phyloP scores from a whole-genome alignment of 2,797 vertebrate species.

The Eupleurogrammus muticus region DNA sequence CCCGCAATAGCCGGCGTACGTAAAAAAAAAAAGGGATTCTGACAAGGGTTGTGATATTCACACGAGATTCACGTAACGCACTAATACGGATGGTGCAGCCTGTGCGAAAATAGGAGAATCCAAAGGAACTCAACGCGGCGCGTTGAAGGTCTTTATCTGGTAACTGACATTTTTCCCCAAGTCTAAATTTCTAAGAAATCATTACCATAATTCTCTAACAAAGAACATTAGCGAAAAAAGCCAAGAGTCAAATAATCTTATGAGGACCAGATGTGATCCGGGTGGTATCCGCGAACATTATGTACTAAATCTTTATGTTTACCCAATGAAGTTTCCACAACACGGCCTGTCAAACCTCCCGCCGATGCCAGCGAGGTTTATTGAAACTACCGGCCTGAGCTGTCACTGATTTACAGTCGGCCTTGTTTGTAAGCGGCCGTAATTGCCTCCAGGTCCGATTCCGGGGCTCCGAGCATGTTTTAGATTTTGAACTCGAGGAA shows the following conservation, averaged over 20 bases:
- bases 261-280: conserved; percentile 76
- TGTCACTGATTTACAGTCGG: conserved; percentile 29
- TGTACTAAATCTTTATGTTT: conserved; percentile 66
- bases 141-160: conserved; percentile 69
- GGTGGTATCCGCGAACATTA: conserved; percentile 58
- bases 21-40: neutral
- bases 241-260: conserved; percentile 70
- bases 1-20: neutral
- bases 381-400: conserved; percentile 42
- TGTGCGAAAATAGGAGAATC: conserved; percentile 33
- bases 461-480: conserved; percentile 21
- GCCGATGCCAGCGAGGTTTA: conserved; percentile 46
- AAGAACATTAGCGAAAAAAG: conserved; percentile 63
- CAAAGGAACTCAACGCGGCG: conserved; percentile 45
- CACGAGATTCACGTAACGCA: conserved; percentile 3
- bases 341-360: conserved; percentile 35
- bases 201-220: conserved; percentile 77
- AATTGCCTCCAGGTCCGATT: conserved; percentile 42
- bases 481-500: conserved; percentile 33
- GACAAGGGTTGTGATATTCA: neutral
- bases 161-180: conserved; percentile 44
- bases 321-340: conserved; percentile 37
- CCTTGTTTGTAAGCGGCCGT: conserved; percentile 35
- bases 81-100: conserved; percentile 19
- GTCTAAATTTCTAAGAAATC: conserved; percentile 75